A percentile compares a stretch with the other conserved stretches of the same genome.
Conservation (phyloP, 2,113 vertebrate genomes). For the Prunella himalayana region DNA sequence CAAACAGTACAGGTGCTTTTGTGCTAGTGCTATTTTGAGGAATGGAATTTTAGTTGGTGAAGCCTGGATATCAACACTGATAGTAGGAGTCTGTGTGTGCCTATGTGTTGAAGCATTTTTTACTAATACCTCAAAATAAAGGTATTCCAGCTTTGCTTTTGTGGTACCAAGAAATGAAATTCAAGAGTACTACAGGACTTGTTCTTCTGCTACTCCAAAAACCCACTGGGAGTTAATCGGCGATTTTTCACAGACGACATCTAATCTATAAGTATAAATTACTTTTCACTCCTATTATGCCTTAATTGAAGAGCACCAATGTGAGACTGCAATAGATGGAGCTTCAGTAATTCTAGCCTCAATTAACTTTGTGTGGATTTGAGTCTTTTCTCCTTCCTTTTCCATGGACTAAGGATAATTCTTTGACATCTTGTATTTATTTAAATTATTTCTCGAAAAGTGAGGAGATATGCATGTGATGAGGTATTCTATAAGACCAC, state of each 20-base stretch:
- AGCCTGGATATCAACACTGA: not conserved
- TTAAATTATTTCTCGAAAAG: slow-evolving; percentile 61
- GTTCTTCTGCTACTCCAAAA: slow-evolving; percentile 61
- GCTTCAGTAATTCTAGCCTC: slow-evolving; percentile 68
- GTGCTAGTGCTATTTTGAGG: not conserved
- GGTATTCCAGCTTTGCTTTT: slow-evolving; percentile 57
- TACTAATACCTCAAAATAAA: slow-evolving; percentile 17
- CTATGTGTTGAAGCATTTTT: not conserved
- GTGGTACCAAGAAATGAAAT: slow-evolving; percentile 31
- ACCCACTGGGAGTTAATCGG: slow-evolving; percentile 70
- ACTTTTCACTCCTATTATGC: slow-evolving; percentile 77
- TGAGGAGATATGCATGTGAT: not conserved
- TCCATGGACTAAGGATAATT: slow-evolving; percentile 46
- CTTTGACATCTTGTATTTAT: slow-evolving; percentile 69
- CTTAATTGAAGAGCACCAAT: slow-evolving; percentile 81
- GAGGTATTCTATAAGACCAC: slow-evolving; percentile 12
- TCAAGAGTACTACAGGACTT: slow-evolving; percentile 36
- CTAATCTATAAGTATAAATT: slow-evolving; percentile 83
- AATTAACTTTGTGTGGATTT: slow-evolving; percentile 68
- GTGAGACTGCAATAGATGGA: slow-evolving; percentile 73
- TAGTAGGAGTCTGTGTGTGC: not conserved
- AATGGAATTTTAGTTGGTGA: not conserved
- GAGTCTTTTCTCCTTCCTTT: slow-evolving; percentile 26
- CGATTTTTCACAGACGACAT: slow-evolving; percentile 78
- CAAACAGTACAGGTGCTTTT: not conserved